Evolutionary conservation across 2,797 vertebrate genomes (phyloP), one percentile per base, ranked within the genome.

Genomic region (Squalus acanthias): DNA sequence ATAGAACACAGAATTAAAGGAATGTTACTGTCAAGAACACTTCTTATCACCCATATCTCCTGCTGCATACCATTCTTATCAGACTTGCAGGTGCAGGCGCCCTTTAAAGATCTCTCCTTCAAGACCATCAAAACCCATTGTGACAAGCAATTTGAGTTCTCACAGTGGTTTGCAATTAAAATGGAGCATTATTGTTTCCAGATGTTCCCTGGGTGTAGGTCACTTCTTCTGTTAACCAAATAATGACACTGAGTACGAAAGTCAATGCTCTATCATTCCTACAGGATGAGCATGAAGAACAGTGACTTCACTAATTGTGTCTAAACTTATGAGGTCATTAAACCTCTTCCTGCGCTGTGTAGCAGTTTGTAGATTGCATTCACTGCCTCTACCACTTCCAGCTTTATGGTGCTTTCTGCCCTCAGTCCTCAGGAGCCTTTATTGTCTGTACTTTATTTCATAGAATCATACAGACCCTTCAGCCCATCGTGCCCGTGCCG

Each of bases 91-190:
- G 29, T 91, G 88, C 57, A 63, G 57, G 3, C 13, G 1, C 12
- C 57, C 29, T 91, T 63, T 91, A 33, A 91, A 33, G 4, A 91
- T 91, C 13, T 63, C 10, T 60, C 29, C 5, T 63, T 91, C 13
- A 91, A 91, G 29, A 33, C 29, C 12, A 63, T 89, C 50, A 29
- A 89, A 63, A 60, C 26, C 29, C 0, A 91, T 15, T 63, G 60
- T 91, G 88, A 57, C 29, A 63, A 91, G 57, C 88, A 26, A 88
- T 89, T 57, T 60, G 88, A 91, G 60, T 91, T 91, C 57, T 91
- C 60, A 91, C 88, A 91, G 88, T 91, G 60, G 29, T n/a, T 63
- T 91, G 29, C 57, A 91, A n/a, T 91, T 63, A 91, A 91, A 29
- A 60, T 63, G 88, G 88, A 65, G 57, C 60, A n/a, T 91, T 33